Percentiles rank a stretch among this genome's conserved stretches.
These are phyloP conservation scores for Neolamprologus caudopunctatus DNA, from an alignment of 2,113 vertebrate genomes.

Conservation along the genomic window DNA sequence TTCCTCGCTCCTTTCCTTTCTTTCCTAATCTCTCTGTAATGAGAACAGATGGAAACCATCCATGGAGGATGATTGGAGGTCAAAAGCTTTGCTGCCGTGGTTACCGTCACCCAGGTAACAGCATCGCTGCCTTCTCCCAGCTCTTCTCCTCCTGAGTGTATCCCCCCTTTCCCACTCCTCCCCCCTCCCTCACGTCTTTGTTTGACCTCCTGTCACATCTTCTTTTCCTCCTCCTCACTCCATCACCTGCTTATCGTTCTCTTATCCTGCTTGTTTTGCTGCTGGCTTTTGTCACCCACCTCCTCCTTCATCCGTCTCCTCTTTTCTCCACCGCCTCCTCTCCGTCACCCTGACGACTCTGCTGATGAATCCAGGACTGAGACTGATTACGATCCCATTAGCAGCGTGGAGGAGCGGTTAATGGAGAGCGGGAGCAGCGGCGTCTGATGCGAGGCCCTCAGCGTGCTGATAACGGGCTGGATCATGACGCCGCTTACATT, in stretches of 20 bases:
- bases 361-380: background rate
- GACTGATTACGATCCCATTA: background rate
- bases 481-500: background rate
- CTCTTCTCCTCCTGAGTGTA: background rate
- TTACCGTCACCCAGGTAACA: constrained; percentile 39
- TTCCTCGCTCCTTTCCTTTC: background rate
- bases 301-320: background rate
- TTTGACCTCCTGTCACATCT: background rate
- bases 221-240: background rate
- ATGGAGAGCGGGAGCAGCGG: background rate
- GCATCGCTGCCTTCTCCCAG: background rate
- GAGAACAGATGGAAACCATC: constrained; percentile 23
- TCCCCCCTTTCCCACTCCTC: background rate
- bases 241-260: background rate
- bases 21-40: background rate
- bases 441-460: background rate
- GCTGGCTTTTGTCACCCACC: background rate
- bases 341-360: background rate
- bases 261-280: background rate
- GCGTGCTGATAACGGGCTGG: background rate
- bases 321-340: background rate
- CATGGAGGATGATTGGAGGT: constrained; percentile 19
- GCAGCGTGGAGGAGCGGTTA: background rate
- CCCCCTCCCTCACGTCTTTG: background rate
- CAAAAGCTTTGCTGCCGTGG: constrained; percentile 22